These are phyloP conservation scores for Mechanitis messenoides DNA, from an alignment of 2,888 invertebrate species.

Conservation along the genomic window DNA sequence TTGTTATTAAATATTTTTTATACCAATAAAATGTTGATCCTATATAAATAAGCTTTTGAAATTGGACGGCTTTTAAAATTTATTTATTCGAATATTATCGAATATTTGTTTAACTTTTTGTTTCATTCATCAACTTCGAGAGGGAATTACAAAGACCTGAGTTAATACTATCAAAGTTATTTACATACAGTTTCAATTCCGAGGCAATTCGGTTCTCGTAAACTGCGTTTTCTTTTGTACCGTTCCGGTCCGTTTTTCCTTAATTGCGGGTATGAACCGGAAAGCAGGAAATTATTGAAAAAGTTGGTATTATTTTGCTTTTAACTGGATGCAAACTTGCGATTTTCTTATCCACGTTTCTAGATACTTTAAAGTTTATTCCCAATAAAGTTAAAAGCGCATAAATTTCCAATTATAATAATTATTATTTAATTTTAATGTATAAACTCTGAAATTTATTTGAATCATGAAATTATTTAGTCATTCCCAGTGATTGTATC, in stretches of 20 bases:
- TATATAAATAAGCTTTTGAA: background rate
- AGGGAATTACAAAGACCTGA: too few species aligned
- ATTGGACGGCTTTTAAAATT: background rate
- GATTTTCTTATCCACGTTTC: slow-evolving; percentile 14
- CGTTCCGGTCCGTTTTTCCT: slow-evolving; percentile 39
- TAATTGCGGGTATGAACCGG: slow-evolving; percentile 54
- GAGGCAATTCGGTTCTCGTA: slow-evolving; percentile 36
- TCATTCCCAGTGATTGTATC: background rate
- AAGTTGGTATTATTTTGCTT: slow-evolving; percentile 47
- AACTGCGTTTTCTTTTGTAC: slow-evolving; percentile 42
- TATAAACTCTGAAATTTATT: background rate
- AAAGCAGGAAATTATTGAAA: slow-evolving; percentile 59
- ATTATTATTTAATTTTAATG: too few species aligned
- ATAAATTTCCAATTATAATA: too few species aligned
- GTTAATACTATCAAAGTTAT: background rate
- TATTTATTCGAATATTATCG: background rate
- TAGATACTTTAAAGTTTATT: too few species aligned
- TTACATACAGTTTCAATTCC: background rate
- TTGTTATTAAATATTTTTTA: background rate
- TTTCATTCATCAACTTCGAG: background rate
- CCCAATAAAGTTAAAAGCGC: background rate
- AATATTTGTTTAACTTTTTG: background rate
- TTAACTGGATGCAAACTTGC: slow-evolving; percentile 36
- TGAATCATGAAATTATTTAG: background rate
- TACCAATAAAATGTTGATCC: slow-evolving; percentile 2